These are phyloP conservation scores for Lasioglossum calceatum DNA, from an alignment of 2,888 invertebrate genomes.

Conservation along the genomic window DNA sequence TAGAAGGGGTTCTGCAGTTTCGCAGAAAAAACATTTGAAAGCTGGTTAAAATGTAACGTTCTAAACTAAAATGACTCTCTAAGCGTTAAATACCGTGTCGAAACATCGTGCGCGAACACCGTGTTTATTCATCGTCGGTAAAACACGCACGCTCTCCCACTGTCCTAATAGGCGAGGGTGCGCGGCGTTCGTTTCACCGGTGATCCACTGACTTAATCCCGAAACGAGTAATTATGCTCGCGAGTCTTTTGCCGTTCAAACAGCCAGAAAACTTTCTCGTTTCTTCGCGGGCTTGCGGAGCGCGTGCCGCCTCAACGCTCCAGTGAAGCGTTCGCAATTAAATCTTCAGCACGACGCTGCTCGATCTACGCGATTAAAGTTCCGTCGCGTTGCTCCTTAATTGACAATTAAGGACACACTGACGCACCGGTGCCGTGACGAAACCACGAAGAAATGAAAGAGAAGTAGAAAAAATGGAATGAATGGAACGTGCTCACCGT, in stretches of 20 bases:
- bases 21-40: background rate
- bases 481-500: conserved; percentile 20
- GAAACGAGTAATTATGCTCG: conserved; percentile 16
- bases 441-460: background rate
- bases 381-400: conserved; percentile 13
- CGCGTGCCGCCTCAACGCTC: conserved; percentile 2
- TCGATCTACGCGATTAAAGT: conserved; percentile 8
- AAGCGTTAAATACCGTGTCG: conserved; percentile 5
- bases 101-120: background rate
- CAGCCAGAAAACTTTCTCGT: conserved; percentile 32
- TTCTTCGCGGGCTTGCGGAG: background rate
- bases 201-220: conserved; percentile 39
- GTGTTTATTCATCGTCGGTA: background rate
- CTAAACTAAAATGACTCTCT: background rate
- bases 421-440: background rate
- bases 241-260: conserved; percentile 5
- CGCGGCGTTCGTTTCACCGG: background rate
- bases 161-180: background rate
- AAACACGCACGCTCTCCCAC: background rate
- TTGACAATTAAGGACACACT: conserved; percentile 19
- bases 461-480: background rate
- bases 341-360: conserved; percentile 1
- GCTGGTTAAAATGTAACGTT: background rate
- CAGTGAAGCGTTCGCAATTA: conserved; percentile 23
- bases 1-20: background rate